Evolutionary conservation across 2,888 invertebrate species (phyloP), one percentile per base, ranked within the genome.

Genomic region (Chesias legatella): DNA sequence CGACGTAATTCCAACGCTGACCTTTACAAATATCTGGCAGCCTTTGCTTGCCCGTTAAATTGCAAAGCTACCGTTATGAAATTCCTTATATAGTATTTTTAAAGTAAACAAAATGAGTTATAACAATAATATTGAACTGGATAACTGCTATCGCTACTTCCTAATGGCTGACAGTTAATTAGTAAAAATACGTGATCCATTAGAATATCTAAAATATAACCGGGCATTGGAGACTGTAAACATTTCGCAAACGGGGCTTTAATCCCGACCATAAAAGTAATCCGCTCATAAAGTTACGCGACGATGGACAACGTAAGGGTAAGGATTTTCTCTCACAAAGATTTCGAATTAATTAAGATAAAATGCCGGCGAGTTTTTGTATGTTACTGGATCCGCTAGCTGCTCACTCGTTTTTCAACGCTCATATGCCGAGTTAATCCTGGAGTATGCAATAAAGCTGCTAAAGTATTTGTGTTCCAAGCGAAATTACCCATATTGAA

Each of bases 291-390:
- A 88, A 88, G 78, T 83, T 79, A 78, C 80, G 77, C 83, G 77
- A 80, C 82, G 84, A 85, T 85, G 85, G 85, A 85, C 85, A 84
- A 77, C 83, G 78, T 78, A 80, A 84, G 86, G 85, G 84, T 79
- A 77, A 71, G 84, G 84, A 83, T 86, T 85, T 79, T 71, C 76
- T 79, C 80, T 56, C 70, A 76, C 81, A 80, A 86, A 85, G 86
- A 88, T 85, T 84, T 76, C 77, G 66, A 80, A 82, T 82, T 88
- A 86, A 88, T 88, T 88, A 88, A 84, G 84, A 88, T 84, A 85
- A 86, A 88, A 88, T 74, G 73, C 77, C 75, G 70, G 68, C 37
- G 74, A 78, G 72, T 82, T 86, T 79, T 83, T 82, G 77, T 79
- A 73, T 77, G 75, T 77, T 76, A 77, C 78, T 70, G 67, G 67